Percentiles rank a stretch among this genome's conserved stretches.
Conservation (phyloP, 1,140 invertebrate genomes). For the Arion vulgaris region DNA sequence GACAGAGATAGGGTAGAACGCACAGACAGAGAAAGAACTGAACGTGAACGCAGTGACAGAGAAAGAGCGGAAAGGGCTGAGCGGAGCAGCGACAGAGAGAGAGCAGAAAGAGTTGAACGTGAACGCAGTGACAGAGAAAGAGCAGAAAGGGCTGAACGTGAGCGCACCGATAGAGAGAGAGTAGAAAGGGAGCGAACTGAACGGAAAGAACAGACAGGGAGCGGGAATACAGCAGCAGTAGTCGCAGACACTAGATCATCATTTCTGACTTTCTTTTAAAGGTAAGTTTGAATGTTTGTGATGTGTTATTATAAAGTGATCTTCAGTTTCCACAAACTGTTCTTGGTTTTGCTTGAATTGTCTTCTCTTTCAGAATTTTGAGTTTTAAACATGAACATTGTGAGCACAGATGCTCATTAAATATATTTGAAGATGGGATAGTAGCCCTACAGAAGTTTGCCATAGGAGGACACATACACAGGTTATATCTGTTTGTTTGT, state of each 20-base stretch:
- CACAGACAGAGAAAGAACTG: slow-evolving; percentile 50
- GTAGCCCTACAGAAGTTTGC: no score
- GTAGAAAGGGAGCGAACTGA: slow-evolving; percentile 67
- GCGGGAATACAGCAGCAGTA: slow-evolving; percentile 49
- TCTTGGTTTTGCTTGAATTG: neutral
- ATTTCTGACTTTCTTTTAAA: neutral
- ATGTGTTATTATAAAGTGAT: neutral
- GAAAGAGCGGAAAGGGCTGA: slow-evolving; percentile 64
- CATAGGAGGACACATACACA: no score
- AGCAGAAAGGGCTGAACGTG: slow-evolving; percentile 54
- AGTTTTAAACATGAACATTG: neutral
- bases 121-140: slow-evolving; percentile 64
- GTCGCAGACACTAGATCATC: slow-evolving; percentile 21
- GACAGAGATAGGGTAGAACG: slow-evolving; percentile 59
- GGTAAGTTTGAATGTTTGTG: neutral
- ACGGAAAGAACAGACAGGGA: slow-evolving; percentile 59
- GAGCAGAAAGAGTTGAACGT: slow-evolving; percentile 51
- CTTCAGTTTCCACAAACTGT: no score
- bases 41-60: slow-evolving; percentile 50
- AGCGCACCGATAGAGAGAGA: slow-evolving; percentile 54
- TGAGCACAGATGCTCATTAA: neutral
- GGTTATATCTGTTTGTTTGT: no score
- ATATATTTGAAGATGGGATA: no score
- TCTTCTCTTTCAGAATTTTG: neutral
- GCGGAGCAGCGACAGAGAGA: slow-evolving; percentile 68